Conservation (phyloP, 2,797 vertebrate genomes). For the Acomys russatus region DNA sequence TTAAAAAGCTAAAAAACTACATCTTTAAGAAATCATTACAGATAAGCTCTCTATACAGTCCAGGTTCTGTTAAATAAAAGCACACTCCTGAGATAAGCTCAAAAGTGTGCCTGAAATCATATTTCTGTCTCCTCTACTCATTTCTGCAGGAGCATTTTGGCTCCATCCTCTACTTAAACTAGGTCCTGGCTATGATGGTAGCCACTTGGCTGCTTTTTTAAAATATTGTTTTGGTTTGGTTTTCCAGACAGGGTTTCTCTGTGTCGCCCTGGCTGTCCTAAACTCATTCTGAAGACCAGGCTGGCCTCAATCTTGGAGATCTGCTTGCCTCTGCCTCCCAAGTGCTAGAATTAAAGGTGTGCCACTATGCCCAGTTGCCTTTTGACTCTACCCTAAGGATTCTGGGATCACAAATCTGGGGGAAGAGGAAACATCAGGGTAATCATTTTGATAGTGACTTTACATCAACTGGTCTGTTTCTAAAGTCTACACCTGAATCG, state of each 20-base stretch:
- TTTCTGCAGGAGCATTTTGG: slow-evolving; percentile 41
- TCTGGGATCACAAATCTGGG: background rate
- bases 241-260: background rate
- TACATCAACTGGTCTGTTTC: slow-evolving; percentile 29
- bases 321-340: background rate
- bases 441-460: slow-evolving; percentile 11
- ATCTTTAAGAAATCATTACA: background rate
- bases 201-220: background rate
- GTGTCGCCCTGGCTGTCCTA: background rate
- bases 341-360: background rate
- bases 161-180: slow-evolving; percentile 21
- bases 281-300: background rate
- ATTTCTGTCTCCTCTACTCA: slow-evolving; percentile 37
- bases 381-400: slow-evolving; percentile 39
- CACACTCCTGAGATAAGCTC: slow-evolving; percentile 29
- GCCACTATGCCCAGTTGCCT: background rate
- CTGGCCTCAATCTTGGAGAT: background rate
- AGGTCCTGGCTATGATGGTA: slow-evolving; percentile 3
- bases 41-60: slow-evolving; percentile 16
- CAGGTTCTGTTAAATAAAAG: slow-evolving; percentile 47
- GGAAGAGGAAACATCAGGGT: background rate
- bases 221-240: background rate
- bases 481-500: background rate
- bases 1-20: slow-evolving; percentile 53
- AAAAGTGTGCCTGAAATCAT: slow-evolving; percentile 1